phyloP scores from a whole-genome alignment of 2,797 vertebrate genomes.

The Coranthus polyacanthus region DNA sequence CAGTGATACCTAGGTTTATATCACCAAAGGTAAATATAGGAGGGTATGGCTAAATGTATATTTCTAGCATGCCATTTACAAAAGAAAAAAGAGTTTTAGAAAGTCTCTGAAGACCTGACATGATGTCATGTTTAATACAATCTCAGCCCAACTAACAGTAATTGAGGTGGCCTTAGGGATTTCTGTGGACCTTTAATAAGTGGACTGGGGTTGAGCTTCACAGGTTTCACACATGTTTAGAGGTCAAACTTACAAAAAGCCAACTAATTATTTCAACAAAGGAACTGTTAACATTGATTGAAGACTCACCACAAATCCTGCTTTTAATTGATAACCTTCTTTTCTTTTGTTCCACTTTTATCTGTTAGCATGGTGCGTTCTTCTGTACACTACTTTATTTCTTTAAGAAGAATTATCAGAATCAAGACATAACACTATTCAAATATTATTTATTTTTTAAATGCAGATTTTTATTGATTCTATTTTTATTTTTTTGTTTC shows the following conservation, averaged over 20 bases:
- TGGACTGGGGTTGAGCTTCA: constrained; percentile 42
- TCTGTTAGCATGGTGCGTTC: constrained; percentile 19
- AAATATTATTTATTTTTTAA: too few species aligned
- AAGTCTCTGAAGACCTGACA: constrained; percentile 1
- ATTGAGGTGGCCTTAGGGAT: constrained; percentile 15
- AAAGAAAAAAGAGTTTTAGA: too few species aligned
- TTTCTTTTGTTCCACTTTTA: too few species aligned
- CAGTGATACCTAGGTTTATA: too few species aligned
- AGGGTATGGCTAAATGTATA: too few species aligned
- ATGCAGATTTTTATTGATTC: too few species aligned
- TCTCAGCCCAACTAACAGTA: constrained; percentile 10
- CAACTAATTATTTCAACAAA: constrained; percentile 54
- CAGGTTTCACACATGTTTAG: constrained; percentile 29
- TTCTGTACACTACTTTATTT: constrained; percentile 20
- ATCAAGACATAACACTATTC: constrained; percentile 2
- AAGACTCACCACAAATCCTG: constrained; percentile 46
- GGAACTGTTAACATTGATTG: constrained; percentile 57
- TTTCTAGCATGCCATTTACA: too few species aligned
- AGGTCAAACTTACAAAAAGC: constrained; percentile 50
- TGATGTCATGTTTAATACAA: constrained; percentile 16
- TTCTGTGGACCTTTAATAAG: constrained; percentile 17
- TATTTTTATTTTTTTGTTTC: too few species aligned
- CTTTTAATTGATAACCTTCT: constrained; percentile 59
- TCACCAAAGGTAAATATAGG: too few species aligned
- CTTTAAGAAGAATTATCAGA: constrained; percentile 39